These are phyloP conservation scores for Ctenomys sociabilis DNA, from an alignment of 2,113 vertebrate genomes.

Conservation along the genomic window DNA sequence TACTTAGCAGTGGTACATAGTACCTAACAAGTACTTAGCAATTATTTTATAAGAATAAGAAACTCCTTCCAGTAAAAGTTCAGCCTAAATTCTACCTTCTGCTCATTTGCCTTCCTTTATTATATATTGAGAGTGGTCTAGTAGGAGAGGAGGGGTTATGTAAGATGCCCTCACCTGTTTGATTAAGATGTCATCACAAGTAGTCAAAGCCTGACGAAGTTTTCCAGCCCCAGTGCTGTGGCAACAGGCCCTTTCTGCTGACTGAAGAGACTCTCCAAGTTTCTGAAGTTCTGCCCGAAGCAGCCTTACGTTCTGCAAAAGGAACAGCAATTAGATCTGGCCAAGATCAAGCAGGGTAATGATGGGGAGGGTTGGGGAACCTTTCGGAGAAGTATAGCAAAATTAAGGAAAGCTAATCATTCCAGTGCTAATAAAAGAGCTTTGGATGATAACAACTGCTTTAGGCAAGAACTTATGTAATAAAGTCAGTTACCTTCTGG, in stretches of 20 bases:
- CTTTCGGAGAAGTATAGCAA: constrained; percentile 40
- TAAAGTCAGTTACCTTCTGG: constrained; percentile 89
- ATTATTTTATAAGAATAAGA: constrained; percentile 41
- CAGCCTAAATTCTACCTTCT: constrained; percentile 21
- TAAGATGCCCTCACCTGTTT: constrained; percentile 90
- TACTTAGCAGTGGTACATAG: neutral
- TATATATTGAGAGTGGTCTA: constrained; percentile 9
- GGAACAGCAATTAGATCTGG: constrained; percentile 21
- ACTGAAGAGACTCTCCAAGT: constrained; percentile 90
- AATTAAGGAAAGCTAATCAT: constrained; percentile 34
- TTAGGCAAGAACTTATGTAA: constrained; percentile 31
- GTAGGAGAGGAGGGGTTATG: neutral
- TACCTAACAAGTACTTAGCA: constrained; percentile 46
- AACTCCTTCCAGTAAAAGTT: neutral
- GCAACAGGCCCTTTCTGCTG: constrained; percentile 95
- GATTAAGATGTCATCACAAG: constrained; percentile 90
- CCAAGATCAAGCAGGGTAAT: neutral
- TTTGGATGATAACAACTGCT: neutral
- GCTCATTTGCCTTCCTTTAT: neutral
- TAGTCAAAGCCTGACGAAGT: constrained; percentile 89
- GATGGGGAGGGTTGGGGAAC: neutral
- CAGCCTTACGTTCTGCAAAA: constrained; percentile 90
- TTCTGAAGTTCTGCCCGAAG: constrained; percentile 90
- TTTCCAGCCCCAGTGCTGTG: constrained; percentile 93
- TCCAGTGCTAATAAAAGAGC: neutral